A percentile compares a stretch with the other conserved stretches of the same genome.
phyloP scores from a whole-genome alignment of 2,888 invertebrate species.

The Unio delphinus region DNA sequence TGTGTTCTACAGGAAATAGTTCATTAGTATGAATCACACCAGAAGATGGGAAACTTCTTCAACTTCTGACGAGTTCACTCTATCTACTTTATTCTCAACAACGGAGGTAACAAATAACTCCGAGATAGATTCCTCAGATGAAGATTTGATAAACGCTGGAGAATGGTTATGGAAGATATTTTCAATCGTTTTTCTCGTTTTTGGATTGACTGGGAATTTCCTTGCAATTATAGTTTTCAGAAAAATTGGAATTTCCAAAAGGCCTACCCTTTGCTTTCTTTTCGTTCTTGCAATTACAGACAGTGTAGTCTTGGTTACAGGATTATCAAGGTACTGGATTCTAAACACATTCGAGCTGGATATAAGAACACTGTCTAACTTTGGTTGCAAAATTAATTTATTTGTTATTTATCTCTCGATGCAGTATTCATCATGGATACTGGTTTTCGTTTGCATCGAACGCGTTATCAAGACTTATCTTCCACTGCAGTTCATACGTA shows the following conservation, averaged over 20 bases:
- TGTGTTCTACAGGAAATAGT: too few species aligned
- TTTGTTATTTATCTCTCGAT: conserved; percentile 28
- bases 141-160: background rate
- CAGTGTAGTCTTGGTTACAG: conserved; percentile 13
- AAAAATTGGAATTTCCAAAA: conserved; percentile 13
- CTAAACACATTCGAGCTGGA: conserved; percentile 9
- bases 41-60: too few species aligned
- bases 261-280: conserved; percentile 15
- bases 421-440: conserved; percentile 30
- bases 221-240: conserved; percentile 15
- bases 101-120: too few species aligned
- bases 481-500: conserved; percentile 2
- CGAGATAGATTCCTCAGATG: too few species aligned
- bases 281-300: conserved; percentile 18
- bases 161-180: conserved; percentile 17
- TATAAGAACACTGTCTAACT: conserved; percentile 14
- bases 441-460: conserved; percentile 20
- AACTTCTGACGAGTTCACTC: too few species aligned
- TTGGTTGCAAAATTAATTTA: conserved; percentile 23
- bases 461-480: conserved; percentile 20
- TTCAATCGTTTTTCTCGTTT: conserved; percentile 16
- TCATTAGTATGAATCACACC: too few species aligned
- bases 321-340: conserved; percentile 16
- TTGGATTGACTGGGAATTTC: conserved; percentile 22
- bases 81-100: too few species aligned